Base-by-base conservation (phyloP, 64 coral and sea anemone species). In the Platygyra sinensis region DNA sequence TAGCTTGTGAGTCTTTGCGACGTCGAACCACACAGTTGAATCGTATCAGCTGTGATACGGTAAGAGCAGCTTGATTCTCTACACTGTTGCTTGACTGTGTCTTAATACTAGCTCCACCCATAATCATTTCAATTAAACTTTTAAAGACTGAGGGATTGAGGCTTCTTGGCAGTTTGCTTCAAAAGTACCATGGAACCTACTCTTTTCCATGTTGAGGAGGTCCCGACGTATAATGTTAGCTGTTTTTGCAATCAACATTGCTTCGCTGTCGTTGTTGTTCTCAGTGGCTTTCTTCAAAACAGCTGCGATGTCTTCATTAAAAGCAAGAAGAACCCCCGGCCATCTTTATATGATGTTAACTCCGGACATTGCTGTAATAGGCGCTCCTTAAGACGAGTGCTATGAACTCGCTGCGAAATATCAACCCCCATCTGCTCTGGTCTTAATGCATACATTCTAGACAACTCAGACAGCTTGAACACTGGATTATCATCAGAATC, bases 401-500 rank as follows among this genome's bases (percentile, higher is more conserved):
- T 78, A 46, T 78, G 75, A 25, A 51, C 75, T 42, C 73, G 28
- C 8, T 46, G 10, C 10, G 75, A 78, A 78, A 17, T 49, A 4
- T 78, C 36, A 49, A 78, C 75, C 49, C 88, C 78, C 75, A 90
- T 62, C 73, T 90, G 88, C 27, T 90, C 67, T 81, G 82, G 71
- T 57, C 77, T 42, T 50, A 62, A 65, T 52, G 62, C 62, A 59
- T 90, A 90, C 77, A 90, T 81, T 27, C 72, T 82, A 27, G 88
- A 81, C 33, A 90, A 69, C 13, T 90, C 77, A 5, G 30, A 5
- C 18, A 90, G 31, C 39, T 72, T 90, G 65, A 81, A 90, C 39
- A 90, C 62, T 10, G 74, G 60, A 78, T 4, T 4, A 5, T 4
- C 4, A 5, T 52, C 4, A 52, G 4, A 5, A 5, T 89, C 87